Conservation (phyloP, 1,140 invertebrate species). For the Elymnias hypermnestra region DNA sequence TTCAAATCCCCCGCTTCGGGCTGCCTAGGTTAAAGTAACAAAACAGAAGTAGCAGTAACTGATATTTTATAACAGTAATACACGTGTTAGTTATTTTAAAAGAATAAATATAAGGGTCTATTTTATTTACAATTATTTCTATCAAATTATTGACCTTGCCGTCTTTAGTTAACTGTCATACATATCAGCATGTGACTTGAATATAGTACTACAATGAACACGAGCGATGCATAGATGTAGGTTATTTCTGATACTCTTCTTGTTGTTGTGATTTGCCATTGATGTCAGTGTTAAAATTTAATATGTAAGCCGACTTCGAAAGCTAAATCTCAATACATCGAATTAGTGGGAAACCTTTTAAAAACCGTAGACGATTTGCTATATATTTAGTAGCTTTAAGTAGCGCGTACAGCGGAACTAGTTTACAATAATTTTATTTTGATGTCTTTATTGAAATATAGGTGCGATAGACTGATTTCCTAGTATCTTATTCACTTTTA, state of each 20-base stretch:
- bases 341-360: slow-evolving; percentile 55
- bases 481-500: slow-evolving; percentile 4
- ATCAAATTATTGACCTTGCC: too few species aligned
- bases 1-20: too few species aligned
- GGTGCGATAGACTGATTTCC: slow-evolving; percentile 6
- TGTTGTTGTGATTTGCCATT: slow-evolving; percentile 58
- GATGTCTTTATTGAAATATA: slow-evolving; percentile 7
- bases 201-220: slow-evolving; percentile 45
- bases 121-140: too few species aligned
- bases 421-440: slow-evolving; percentile 7
- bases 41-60: too few species aligned
- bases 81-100: too few species aligned
- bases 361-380: slow-evolving; percentile 18
- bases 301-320: slow-evolving; percentile 38
- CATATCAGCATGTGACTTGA: slow-evolving; percentile 72
- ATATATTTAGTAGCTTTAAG: slow-evolving; percentile 16
- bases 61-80: too few species aligned
- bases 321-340: slow-evolving; percentile 64
- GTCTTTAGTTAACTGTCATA: slow-evolving; percentile 54
- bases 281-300: slow-evolving; percentile 41
- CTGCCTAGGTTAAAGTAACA: too few species aligned
- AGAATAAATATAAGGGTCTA: too few species aligned
- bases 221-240: slow-evolving; percentile 41
- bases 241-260: slow-evolving; percentile 42
- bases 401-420: slow-evolving; percentile 12